Base-by-base conservation (phyloP, 2,797 vertebrate species). In the Margarornis squamiger region DNA sequence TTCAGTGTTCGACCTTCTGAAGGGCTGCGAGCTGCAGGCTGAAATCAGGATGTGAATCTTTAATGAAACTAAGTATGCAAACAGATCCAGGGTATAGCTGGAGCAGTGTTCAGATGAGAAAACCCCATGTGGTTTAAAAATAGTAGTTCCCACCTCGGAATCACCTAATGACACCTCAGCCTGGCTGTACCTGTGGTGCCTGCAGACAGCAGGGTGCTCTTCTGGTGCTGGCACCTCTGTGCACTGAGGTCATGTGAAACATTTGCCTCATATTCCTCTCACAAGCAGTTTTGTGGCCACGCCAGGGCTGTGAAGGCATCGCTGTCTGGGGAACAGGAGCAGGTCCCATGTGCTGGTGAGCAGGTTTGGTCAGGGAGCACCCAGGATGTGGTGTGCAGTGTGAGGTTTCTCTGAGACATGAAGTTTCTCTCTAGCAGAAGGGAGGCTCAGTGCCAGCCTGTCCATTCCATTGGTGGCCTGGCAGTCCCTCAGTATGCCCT, bases 41-140 rank as follows among this genome's bases (percentile, higher is more conserved):
- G 92, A 83, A 83, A 39, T 68, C 32, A 18, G 55, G 72, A 80
- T 78, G 93, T 90, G 88, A 83, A 54, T 95, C 77, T 79, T 36
- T 92, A 88, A 84, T 90, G 93, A 94, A 91, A 78, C 76, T 58
- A 8, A 86, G 76, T 17, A 7, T 59, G 55, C 90, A 86, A 95
- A 88, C 83, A 95, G 92, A 84, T 24, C 59, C 59, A 17, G 17
- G 27, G 48, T 51, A 16, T 4, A 55, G 79, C 72, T n/a, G 4
- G 62, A 77, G 71, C 73, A 32, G 32, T n/a, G 62, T 36, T 75
- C 59, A 58, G 83, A 72, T 83, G 93, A 94, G 93, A 84, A 84
- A 88, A 83, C 48, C 86, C 88, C 77, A 9, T 6, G 15, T 75
- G 72, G 49, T 86, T 88, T 86, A 71, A 81, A 76, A 91, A 63